Percentiles rank a stretch among this genome's conserved stretches.
Conservation (phyloP, 2,113 vertebrate species). For the Lipophrys pholis region DNA sequence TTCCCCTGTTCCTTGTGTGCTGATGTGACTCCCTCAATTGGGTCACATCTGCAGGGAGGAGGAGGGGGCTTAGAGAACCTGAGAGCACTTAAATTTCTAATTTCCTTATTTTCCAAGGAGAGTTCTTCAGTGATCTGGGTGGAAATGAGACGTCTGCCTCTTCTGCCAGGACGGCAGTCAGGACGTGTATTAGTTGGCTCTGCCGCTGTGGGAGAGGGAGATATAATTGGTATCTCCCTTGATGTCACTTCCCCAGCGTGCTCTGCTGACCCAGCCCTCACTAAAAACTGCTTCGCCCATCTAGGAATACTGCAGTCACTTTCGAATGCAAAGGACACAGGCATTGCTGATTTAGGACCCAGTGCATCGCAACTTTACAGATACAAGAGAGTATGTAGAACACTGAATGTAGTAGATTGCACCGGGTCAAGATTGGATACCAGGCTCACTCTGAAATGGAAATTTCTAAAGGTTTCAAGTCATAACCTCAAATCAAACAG, state of each 20-base stretch:
- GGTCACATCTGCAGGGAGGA: constrained; percentile 63
- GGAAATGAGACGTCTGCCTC: constrained; percentile 75
- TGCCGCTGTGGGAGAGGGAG: constrained; percentile 58
- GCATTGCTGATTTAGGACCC: no score
- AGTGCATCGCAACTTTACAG: not conserved
- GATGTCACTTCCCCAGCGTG: constrained; percentile 50
- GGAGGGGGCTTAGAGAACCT: constrained; percentile 25
- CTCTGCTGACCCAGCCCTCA: constrained; percentile 60
- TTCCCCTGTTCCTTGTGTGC: constrained; percentile 8
- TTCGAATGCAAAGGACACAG: not conserved
- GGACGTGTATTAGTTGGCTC: constrained; percentile 67
- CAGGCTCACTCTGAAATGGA: constrained; percentile 8
- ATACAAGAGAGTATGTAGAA: not conserved
- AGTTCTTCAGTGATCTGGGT: constrained; percentile 72
- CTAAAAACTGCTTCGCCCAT: constrained; percentile 52
- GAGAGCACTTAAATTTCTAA: constrained; percentile 58
- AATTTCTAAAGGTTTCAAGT: constrained; percentile 20
- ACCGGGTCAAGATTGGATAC: not conserved
- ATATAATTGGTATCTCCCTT: constrained; percentile 74
- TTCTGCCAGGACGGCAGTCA: constrained; percentile 65
- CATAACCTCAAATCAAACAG: constrained; percentile 38
- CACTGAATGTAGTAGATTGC: not conserved
- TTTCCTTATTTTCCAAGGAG: constrained; percentile 75
- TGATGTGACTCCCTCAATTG: constrained; percentile 59
- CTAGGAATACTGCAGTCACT: constrained; percentile 14